Base-by-base conservation (phyloP, 2,888 invertebrate species). In the Coenonympha arcania region DNA sequence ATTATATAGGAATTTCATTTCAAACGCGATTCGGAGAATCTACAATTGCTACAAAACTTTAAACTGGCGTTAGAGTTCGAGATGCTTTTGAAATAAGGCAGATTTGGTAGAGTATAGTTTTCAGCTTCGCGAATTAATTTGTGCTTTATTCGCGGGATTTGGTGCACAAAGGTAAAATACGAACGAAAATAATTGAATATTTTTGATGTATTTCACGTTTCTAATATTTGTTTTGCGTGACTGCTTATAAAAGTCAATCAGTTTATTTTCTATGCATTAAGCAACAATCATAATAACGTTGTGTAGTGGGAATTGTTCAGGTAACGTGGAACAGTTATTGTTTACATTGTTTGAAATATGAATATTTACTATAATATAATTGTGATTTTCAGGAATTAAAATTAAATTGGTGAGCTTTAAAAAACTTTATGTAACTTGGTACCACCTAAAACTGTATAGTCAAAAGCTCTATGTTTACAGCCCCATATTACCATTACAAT, bases 171-270 rank as follows among this genome's bases (percentile, higher is more conserved):
- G n/a, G n/a, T n/a, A n/a, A n/a, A n/a, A n/a, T n/a, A n/a, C n/a
- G n/a, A n/a, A n/a, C n/a, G n/a, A n/a, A n/a, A n/a, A n/a, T n/a
- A n/a, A n/a, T n/a, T n/a, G n/a, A n/a, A n/a, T n/a, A n/a, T n/a
- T n/a, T n/a, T n/a, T n/a, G n/a, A 48, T 24, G 26, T 52, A 55
- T 37, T 44, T 47, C 16, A 39, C 56, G 54, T 57, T 44, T 59
- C 60, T 68, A 69, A 71, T 69, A 66, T 62, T 59, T 58, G 59
- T 62, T 62, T 70, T 64, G 71, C 69, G 70, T 71, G 69, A 62
- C 65, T 60, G 60, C 57, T 61, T 51, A 52, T 55, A 55, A 57
- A 60, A 61, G 59, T 60, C 60, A 64, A 64, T 66, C 60, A 60
- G 59, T 57, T 56, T 59, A 60, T 55, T 50, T 58, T 60, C 47